Evolutionary conservation across 2,888 invertebrate species (phyloP), one percentile per base, ranked within the genome.

Genomic region (Chaetoderma sp.): DNA sequence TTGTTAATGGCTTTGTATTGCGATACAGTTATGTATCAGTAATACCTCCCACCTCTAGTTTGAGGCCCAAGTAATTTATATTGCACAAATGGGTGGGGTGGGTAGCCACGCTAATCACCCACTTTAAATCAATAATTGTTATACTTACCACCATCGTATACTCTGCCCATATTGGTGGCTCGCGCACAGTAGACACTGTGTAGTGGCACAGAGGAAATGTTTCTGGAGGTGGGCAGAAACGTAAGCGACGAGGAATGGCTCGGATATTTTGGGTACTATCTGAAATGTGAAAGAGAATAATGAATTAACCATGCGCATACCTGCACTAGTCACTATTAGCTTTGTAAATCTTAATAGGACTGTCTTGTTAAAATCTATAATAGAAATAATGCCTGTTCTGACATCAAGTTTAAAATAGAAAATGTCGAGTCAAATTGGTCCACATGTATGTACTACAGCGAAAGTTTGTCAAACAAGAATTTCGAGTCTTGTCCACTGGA

Each of bases 141-240:
- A 30, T 2, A 32, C 5, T 55, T 72, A 82, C 83, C 78, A 78
- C 81, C 79, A 83, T 78, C 39, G 80, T 79, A 71, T 79, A 81
- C 30, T 74, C 74, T 10, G 81, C 83, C 44, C 76, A 75, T 32
- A 83, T 75, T 5, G 83, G 83, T 54, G 76, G 68, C 57, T 74
- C 77, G 32, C 70, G 68, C 13, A 79, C 65, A 18, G 69, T 60
- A 27, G 72, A 67, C 5, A 75, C 80, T 4, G 79, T 78, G 60
- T 83, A 83, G 56, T 82, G 80, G 65, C 82, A 81, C 27, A 82
- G 62, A 1, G 76, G 74, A 57, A 82, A 79, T 62, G 64, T 77
- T 50, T 82, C 82, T 42, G 72, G 45, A 1, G 81, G 81, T 28
- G 83, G 83, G 18, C 78, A 78, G 65, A 83, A 80, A 27, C 81